phyloP scores from a whole-genome alignment of 2,113 vertebrate genomes.

The Neoarius graeffei region DNA sequence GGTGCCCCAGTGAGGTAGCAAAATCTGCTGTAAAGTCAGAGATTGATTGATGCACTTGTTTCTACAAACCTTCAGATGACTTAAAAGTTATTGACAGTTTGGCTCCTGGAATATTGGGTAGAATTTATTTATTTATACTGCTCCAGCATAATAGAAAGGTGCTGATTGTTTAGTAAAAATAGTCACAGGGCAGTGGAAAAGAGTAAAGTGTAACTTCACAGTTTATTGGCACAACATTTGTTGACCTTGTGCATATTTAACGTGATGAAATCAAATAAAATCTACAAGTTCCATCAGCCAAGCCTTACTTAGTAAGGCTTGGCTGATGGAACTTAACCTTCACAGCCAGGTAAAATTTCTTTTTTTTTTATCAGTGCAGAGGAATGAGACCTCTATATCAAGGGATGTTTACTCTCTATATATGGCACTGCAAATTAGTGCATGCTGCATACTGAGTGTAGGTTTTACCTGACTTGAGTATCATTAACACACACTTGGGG shows the following conservation, averaged over 20 bases:
- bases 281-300: not conserved
- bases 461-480: not conserved
- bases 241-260: not conserved
- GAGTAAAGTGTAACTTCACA: not conserved
- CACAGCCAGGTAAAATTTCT: not conserved
- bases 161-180: not conserved
- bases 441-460: not conserved
- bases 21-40: not conserved
- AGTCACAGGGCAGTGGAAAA: not conserved
- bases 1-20: not conserved
- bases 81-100: slow-evolving; percentile 13
- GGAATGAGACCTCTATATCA: not conserved
- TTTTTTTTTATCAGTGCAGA: not conserved
- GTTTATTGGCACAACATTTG: not conserved
- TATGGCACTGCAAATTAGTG: not conserved
- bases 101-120: not conserved
- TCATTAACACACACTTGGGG: not conserved
- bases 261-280: not conserved
- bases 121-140: slow-evolving; percentile 17
- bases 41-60: not conserved
- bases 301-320: not conserved
- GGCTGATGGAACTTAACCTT: not conserved
- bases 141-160: not conserved
- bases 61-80: not conserved
- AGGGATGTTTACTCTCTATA: not conserved